Percentiles rank a stretch among this genome's conserved stretches.
Conservation (phyloP, 1,140 invertebrate genomes). For the Drosophila parvula region DNA sequence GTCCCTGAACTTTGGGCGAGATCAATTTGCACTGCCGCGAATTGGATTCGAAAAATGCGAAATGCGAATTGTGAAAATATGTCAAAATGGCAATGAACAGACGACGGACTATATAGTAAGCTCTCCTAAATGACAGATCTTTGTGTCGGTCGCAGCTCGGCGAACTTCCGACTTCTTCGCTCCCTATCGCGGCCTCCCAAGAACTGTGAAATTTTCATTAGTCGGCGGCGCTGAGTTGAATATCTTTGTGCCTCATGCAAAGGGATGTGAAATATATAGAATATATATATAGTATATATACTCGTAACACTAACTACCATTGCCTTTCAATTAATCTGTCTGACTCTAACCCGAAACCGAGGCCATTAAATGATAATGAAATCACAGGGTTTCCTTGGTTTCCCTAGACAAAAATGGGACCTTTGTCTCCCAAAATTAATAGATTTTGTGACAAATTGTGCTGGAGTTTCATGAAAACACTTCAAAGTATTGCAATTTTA, state of each 20-base stretch:
- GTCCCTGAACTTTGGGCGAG: conserved; percentile 73
- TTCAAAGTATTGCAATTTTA: no score
- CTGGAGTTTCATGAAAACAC: neutral
- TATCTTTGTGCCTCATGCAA: conserved; percentile 12
- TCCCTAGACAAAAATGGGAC: neutral
- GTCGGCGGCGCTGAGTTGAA: conserved; percentile 5
- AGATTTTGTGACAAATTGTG: no score
- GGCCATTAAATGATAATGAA: neutral
- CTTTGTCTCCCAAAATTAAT: neutral
- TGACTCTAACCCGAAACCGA: neutral
- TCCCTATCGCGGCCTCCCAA: neutral
- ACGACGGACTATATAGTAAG: conserved; percentile 1
- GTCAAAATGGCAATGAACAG: conserved; percentile 46
- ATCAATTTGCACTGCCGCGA: conserved; percentile 76
- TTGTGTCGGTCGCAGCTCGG: conserved; percentile 42
- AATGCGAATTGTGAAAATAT: conserved; percentile 69
- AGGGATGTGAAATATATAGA: neutral
- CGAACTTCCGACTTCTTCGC: neutral
- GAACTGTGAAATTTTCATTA: conserved; percentile 7
- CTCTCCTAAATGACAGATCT: conserved; percentile 59
- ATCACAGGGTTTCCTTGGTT: neutral
- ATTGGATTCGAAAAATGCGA: conserved; percentile 54
- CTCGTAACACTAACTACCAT: neutral
- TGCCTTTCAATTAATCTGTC: neutral
- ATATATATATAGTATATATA: no score